Base-by-base conservation (phyloP, 92 coral and sea anemone genomes). In the Nematostella vectensis region DNA sequence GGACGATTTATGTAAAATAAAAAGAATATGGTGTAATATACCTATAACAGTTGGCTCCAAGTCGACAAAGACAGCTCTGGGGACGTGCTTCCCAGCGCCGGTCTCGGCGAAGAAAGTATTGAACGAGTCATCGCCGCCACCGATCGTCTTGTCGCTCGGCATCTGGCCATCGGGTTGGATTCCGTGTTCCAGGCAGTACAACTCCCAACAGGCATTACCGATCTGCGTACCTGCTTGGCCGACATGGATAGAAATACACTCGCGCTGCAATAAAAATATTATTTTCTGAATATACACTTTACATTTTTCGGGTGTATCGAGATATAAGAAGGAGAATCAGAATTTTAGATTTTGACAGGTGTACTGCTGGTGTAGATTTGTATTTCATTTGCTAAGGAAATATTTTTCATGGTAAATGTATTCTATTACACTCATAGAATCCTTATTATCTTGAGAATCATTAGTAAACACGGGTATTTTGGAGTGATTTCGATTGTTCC, bases 71-170 rank as follows among this genome's bases (percentile, higher is more conserved):
- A 78, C 80, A 21, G 85, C 85, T 42, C 85, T 64, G 26, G 85
- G 85, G n/a, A 78, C 85, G 54, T 78, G 85, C 29, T 78, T 78
- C 42, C 85, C 85, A 20, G 85, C 79, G 37, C 85, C 85, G 27
- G 85, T 78, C 61, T 78, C 85, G 50, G 79, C 72, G 75, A 78
- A 78, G 71, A 78, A 78, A 43, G 85, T 78, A 70, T 79, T 79
- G 55, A 79, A 79, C 55, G 86, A 79, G 36, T 78, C 85, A 31
- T 78, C 85, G 45, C 85, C 85, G 42, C 74, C 85, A 10, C 40
- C 40, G 15, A 33, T 6, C 6, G 40, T 33, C 40, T 33, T 33
- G 40, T 33, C 40, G 40, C 40, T 33, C 40, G 40, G 40, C 40
- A 33, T 33, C 15, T 33, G 40, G 15, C 40, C 40, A 33, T 33